Base-by-base conservation (phyloP, 2,113 vertebrate genomes). In the Nerophis lumbriciformis region DNA sequence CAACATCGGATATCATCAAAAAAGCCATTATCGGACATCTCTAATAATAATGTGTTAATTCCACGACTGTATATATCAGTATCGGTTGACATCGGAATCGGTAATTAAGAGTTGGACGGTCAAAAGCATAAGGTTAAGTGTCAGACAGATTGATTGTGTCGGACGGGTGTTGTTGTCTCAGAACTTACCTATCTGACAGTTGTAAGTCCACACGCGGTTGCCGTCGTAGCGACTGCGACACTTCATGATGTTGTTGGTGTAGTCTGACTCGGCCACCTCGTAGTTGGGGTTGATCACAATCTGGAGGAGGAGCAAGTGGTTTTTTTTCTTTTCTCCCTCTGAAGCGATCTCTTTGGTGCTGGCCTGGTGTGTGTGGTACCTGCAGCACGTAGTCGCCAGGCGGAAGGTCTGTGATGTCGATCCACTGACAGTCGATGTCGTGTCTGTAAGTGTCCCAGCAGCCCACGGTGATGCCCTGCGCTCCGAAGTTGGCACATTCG, bases 351-450 rank as follows among this genome's bases (percentile, higher is more conserved):
- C 42, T 11, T 16, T 39, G 14, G 53, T 55, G 14, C 0, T 15
- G 2, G 9, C 6, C 14, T n/a, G 5, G 5, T 15, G 48, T 14
- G 51, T 48, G 7, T 59, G 19, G 19, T 63, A 99, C 97, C 94
- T 94, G 94, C 45, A 98, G 91, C 47, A 98, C 84, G 79, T 98
- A 98, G 55, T 96, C 92, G 0, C 96, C 96, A 0, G 95, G 94
- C 1, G 90, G 89, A 9, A 97, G 83, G 0, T 98, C 94, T 0
- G 95, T 98, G 61, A 98, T 87, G 63, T 99, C 95, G 0, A 99
- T 83, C 97, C 96, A 98, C 83, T 99, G 97, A 78, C 96, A 99
- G 86, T 99, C 96, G 0, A 98, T 98, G 84, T 98, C 94, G 0
- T 98, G 96, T 1, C 94, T 91, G 66, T 99, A 98, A 2, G 94